phyloP scores from a whole-genome alignment of 2,113 vertebrate genomes.

The Helogale parvula region DNA sequence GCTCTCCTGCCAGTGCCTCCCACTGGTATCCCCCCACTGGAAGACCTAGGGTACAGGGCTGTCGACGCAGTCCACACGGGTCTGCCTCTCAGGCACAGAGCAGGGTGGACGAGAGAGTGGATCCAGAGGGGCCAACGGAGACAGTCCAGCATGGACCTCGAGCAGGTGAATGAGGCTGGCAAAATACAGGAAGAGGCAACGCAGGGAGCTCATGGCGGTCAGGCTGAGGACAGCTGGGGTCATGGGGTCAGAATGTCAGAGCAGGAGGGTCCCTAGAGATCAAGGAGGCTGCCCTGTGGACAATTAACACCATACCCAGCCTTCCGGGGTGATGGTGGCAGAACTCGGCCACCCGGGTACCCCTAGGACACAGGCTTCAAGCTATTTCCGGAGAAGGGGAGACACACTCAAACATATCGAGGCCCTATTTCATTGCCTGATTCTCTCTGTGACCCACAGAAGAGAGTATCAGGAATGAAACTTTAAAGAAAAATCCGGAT shows the following conservation, averaged over 20 bases:
- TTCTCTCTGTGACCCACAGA: background rate
- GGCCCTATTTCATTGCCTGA: background rate
- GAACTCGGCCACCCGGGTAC: background rate
- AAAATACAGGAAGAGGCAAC: background rate
- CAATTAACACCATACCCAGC: fast-evolving
- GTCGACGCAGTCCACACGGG: fast-evolving
- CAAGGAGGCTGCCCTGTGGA: background rate
- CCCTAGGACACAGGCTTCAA: background rate
- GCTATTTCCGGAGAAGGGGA: background rate
- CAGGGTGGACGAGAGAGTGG: background rate
- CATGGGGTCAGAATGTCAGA: background rate
- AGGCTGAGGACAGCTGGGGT: background rate
- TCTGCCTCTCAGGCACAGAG: background rate
- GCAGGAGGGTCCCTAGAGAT: background rate
- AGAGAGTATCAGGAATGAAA: background rate
- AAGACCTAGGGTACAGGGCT: background rate
- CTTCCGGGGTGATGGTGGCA: background rate
- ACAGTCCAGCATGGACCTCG: fast-evolving
- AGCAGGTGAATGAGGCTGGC: background rate
- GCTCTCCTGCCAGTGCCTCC: background rate
- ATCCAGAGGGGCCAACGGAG: background rate
- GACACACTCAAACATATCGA: background rate
- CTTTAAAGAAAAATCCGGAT: background rate
- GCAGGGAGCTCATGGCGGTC: background rate
- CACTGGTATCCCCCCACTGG: background rate